Percentiles rank a stretch among this genome's conserved stretches.
phyloP scores from a whole-genome alignment of 2,888 invertebrate species.

The Agonopterix subpropinquella region DNA sequence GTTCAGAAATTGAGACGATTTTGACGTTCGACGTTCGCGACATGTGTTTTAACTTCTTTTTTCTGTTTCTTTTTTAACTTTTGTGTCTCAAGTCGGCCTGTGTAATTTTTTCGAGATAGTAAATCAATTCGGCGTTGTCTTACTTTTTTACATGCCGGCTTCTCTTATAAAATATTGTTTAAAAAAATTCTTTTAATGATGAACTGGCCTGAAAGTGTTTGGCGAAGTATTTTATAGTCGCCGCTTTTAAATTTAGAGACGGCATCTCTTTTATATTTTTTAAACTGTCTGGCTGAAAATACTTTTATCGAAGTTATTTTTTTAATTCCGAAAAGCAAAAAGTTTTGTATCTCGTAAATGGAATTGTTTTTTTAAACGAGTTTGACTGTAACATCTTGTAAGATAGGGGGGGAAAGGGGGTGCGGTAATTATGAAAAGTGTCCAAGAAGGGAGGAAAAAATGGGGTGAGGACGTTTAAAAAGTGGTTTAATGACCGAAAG shows the following conservation, averaged over 20 bases:
- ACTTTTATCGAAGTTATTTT: conserved; percentile 10
- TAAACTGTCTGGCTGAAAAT: conserved; percentile 14
- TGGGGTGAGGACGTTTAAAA: conserved; percentile 58
- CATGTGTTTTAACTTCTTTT: conserved; percentile 43
- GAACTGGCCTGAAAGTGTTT: conserved; percentile 31
- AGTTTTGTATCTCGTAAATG: conserved; percentile 14
- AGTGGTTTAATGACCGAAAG: conserved; percentile 64
- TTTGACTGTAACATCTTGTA: conserved; percentile 63
- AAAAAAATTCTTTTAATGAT: conserved; percentile 56
- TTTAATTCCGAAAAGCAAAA: conserved; percentile 12
- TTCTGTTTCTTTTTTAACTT: conserved; percentile 15
- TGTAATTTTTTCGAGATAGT: conserved; percentile 31
- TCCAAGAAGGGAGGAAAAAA: conserved; percentile 57
- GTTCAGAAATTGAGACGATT: conserved; percentile 69
- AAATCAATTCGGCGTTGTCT: conserved; percentile 57
- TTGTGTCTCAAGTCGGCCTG: conserved; percentile 11
- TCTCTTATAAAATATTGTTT: conserved; percentile 48
- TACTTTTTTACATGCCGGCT: conserved; percentile 40
- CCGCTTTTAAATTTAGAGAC: conserved; percentile 11
- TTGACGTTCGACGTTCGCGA: conserved; percentile 62
- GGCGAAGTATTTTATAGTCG: conserved; percentile 21
- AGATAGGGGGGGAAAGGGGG: conserved; percentile 36
- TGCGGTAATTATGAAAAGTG: conserved; percentile 73
- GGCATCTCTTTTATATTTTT: conserved; percentile 15
- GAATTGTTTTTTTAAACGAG: conserved; percentile 34